Evolutionary conservation across 1,140 invertebrate genomes (phyloP).

Genomic region (Eriocheir sinensis): DNA sequence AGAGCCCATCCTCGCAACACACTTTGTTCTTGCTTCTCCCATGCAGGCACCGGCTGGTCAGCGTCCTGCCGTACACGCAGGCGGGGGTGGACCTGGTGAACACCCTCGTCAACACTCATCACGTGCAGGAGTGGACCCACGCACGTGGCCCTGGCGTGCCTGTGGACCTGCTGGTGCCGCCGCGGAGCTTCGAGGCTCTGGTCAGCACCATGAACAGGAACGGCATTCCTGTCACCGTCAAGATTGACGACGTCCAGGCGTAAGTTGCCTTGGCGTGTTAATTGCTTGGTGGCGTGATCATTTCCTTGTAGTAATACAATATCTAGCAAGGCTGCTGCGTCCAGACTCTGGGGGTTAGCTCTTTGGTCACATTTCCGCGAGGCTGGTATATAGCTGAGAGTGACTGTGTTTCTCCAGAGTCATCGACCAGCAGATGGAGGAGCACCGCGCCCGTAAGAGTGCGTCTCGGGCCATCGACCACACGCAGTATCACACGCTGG

Average conservation of each 20-base stretch:
- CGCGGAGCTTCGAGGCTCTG: background rate
- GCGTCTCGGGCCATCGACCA: slow-evolving; percentile 47
- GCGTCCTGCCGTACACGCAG: background rate
- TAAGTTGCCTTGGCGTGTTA: slow-evolving; percentile 39
- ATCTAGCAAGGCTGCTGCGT: background rate
- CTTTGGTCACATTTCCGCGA: background rate
- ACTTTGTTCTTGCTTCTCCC: background rate
- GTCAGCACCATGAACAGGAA: background rate
- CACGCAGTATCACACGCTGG: slow-evolving; percentile 33
- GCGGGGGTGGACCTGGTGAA: background rate
- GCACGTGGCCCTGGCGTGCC: background rate
- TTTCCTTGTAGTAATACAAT: background rate
- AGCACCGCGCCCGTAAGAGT: background rate
- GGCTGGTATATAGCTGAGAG: background rate
- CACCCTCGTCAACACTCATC: background rate
- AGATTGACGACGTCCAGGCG: slow-evolving; percentile 63
- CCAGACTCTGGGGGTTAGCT: background rate
- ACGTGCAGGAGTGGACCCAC: slow-evolving; percentile 38
- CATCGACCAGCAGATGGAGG: background rate
- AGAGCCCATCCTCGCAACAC: no score
- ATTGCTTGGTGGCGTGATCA: background rate
- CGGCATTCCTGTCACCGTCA: slow-evolving; percentile 32
- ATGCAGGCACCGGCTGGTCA: slow-evolving; percentile 47
- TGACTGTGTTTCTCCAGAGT: slow-evolving; percentile 33
- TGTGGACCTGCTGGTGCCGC: slow-evolving; percentile 55